A percentile compares a stretch with the other conserved stretches of the same genome.
These are phyloP conservation scores for Volucella inflata DNA, from an alignment of 2,888 invertebrate genomes.

Conservation along the genomic window DNA sequence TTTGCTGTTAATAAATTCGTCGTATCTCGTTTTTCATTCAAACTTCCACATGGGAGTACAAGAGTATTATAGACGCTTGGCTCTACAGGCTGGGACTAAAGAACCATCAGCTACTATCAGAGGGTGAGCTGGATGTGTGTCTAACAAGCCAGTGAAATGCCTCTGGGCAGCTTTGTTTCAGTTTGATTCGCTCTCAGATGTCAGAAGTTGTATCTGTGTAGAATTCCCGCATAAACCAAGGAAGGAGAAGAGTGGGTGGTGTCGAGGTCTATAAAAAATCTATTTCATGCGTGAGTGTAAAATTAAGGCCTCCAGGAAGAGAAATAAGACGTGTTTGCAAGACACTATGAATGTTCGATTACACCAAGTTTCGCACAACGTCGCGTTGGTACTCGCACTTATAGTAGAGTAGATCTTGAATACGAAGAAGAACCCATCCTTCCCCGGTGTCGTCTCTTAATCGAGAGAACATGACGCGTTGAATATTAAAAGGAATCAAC, in stretches of 20 bases:
- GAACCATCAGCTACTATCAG: constrained; percentile 7
- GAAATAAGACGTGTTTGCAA: constrained; percentile 46
- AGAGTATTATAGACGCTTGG: too few species aligned
- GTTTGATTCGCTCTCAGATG: constrained; percentile 55
- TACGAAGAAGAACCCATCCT: too few species aligned
- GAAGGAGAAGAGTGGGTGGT: constrained; percentile 19
- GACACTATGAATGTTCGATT: constrained; percentile 54
- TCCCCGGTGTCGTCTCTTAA: constrained; percentile 38
- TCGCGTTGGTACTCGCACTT: constrained; percentile 2
- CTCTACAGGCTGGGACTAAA: neutral
- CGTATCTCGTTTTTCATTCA: constrained; percentile 63
- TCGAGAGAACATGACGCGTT: constrained; percentile 68
- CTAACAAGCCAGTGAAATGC: constrained; percentile 52
- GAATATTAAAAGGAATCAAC: constrained; percentile 62
- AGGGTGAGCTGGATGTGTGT: neutral
- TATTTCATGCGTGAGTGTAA: constrained; percentile 74
- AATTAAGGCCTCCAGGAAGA: constrained; percentile 54
- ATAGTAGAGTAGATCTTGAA: too few species aligned
- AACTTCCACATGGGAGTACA: constrained; percentile 47
- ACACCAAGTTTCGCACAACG: constrained; percentile 33
- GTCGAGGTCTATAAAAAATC: constrained; percentile 63
- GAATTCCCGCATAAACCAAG: neutral
- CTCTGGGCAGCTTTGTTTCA: constrained; percentile 63
- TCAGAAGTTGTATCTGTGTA: constrained; percentile 38
- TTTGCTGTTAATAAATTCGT: constrained; percentile 45